Conservation (phyloP, 1,140 invertebrate species). For the Drosophila hydei region DNA sequence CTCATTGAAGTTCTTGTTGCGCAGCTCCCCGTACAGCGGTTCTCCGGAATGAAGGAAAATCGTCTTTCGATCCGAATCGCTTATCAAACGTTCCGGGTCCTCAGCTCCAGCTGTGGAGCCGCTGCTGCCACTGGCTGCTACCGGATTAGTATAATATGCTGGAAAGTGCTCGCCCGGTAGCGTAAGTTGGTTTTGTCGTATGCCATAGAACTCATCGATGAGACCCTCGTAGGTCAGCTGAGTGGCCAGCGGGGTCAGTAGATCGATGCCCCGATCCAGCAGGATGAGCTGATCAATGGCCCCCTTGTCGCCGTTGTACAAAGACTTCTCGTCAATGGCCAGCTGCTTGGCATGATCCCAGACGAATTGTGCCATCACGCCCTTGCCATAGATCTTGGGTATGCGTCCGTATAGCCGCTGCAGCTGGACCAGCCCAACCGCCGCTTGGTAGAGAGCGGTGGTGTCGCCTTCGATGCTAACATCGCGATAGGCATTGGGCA, state of each 20-base stretch:
- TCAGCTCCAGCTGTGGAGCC: conserved; percentile 31
- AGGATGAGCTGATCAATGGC: conserved; percentile 95
- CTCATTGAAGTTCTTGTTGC: conserved; percentile 97
- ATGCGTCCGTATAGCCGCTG: conserved; percentile 96
- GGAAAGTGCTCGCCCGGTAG: conserved; percentile 94
- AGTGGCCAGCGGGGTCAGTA: conserved; percentile 95
- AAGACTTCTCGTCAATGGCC: conserved; percentile 88
- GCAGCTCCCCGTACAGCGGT: conserved; percentile 93
- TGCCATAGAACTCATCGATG: conserved; percentile 89
- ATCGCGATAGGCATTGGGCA: conserved; percentile 92
- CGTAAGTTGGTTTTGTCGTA: conserved; percentile 89
- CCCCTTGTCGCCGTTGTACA: conserved; percentile 84
- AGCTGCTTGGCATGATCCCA: conserved; percentile 94
- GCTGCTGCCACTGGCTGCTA: not conserved
- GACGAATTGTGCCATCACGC: conserved; percentile 93
- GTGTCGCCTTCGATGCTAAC: conserved; percentile 94
- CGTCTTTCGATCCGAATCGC: conserved; percentile 89
- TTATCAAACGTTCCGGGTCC: conserved; percentile 8
- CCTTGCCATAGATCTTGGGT: conserved; percentile 95
- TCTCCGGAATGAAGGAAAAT: conserved; percentile 96
- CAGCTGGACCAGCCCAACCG: conserved; percentile 92
- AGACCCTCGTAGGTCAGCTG: conserved; percentile 99
- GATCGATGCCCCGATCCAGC: conserved; percentile 95
- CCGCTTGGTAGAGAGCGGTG: conserved; percentile 94
- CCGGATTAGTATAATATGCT: conserved; percentile 84